phyloP scores from a whole-genome alignment of 1,140 invertebrate genomes.

The Conus betulinus region DNA sequence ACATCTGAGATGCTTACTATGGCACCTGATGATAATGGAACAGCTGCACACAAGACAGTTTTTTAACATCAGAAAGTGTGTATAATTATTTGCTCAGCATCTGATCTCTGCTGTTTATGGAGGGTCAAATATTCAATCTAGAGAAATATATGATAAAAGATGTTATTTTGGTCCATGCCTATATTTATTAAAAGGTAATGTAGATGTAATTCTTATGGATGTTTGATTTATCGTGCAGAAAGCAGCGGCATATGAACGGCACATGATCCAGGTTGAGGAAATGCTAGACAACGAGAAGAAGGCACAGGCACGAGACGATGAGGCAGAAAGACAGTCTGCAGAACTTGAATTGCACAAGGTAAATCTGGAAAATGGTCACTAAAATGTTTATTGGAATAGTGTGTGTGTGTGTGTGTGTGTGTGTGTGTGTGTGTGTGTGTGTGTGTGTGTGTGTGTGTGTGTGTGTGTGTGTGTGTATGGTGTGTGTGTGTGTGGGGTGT shows the following conservation, averaged over 20 bases:
- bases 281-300: conserved; percentile 71
- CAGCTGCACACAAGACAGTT: too few species aligned
- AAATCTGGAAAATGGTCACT: not conserved
- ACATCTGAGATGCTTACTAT: too few species aligned
- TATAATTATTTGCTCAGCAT: too few species aligned
- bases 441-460: too few species aligned
- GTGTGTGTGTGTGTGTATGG: not conserved
- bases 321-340: conserved; percentile 51
- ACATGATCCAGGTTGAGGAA: conserved; percentile 73
- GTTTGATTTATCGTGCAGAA: conserved; percentile 54
- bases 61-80: too few species aligned
- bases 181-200: too few species aligned
- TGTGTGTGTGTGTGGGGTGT: not conserved
- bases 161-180: too few species aligned
- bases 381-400: not conserved
- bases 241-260: conserved; percentile 70
- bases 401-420: not conserved
- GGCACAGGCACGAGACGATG: conserved; percentile 59
- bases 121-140: too few species aligned
- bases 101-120: too few species aligned
- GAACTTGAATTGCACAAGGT: conserved; percentile 68
- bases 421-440: too few species aligned
- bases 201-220: not conserved
- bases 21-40: too few species aligned
- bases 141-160: too few species aligned